Evolutionary conservation across 2,888 invertebrate species (phyloP).

Genomic region (Brachypterus glaber): DNA sequence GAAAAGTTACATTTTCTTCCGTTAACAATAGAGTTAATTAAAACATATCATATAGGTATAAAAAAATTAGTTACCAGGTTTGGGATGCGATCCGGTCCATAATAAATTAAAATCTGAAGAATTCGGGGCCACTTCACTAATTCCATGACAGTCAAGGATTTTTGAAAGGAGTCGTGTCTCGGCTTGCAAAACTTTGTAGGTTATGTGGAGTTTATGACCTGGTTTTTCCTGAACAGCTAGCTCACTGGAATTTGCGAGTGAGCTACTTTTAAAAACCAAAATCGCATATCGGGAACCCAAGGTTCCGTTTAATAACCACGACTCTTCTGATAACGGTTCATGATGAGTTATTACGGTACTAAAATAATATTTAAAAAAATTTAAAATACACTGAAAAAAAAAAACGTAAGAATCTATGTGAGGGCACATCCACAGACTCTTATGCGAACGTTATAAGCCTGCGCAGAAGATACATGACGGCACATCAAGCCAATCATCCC

Average conservation of each 20-base stretch:
- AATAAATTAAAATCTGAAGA: conserved; percentile 71
- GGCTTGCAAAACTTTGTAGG: conserved; percentile 68
- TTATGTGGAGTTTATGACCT: conserved; percentile 59
- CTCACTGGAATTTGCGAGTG: conserved; percentile 43
- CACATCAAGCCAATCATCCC: too few relatives aligned
- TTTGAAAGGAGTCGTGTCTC: conserved; percentile 71
- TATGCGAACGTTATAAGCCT: too few relatives aligned
- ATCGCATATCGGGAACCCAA: conserved; percentile 54
- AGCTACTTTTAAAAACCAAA: conserved; percentile 58
- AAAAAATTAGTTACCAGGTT: conserved; percentile 65
- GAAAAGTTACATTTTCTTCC: too few relatives aligned
- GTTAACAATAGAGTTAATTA: too few relatives aligned
- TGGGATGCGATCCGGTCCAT: conserved; percentile 90
- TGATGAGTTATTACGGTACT: too few relatives aligned
- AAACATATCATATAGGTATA: too few relatives aligned
- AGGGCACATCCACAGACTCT: too few relatives aligned
- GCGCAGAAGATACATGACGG: too few relatives aligned
- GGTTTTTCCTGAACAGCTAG: conserved; percentile 47
- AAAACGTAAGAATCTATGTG: too few relatives aligned
- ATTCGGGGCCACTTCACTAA: conserved; percentile 62
- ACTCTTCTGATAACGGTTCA: too few relatives aligned
- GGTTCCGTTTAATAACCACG: conserved; percentile 36
- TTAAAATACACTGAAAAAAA: too few relatives aligned
- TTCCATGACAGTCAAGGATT: conserved; percentile 67
- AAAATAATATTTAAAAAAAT: too few relatives aligned